These are phyloP conservation scores for Drosophila nikananu DNA, from an alignment of 1,140 invertebrate genomes.

Conservation along the genomic window DNA sequence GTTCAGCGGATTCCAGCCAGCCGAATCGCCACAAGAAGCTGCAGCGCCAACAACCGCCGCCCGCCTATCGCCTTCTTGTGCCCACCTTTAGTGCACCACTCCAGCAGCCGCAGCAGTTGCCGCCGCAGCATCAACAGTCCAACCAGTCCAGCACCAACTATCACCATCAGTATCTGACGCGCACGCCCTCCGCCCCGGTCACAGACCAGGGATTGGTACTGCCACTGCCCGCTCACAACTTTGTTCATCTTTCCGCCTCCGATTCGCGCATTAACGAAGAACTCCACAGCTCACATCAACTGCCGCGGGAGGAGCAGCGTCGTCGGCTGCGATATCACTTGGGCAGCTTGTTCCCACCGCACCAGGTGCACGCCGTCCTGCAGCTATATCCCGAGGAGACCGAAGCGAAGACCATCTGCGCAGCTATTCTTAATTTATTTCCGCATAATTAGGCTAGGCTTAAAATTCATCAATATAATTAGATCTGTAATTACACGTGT, in stretches of 20 bases:
- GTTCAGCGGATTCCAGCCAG: slow-evolving; percentile 36
- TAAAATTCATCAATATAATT: slow-evolving; percentile 70
- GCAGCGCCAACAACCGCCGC: slow-evolving; percentile 60
- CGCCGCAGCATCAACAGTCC: slow-evolving; percentile 22
- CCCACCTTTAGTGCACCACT: slow-evolving; percentile 58
- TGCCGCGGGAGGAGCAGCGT: slow-evolving; percentile 89
- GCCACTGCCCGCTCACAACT: slow-evolving; percentile 85
- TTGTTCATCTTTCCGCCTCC: slow-evolving; percentile 86
- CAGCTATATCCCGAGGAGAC: slow-evolving; percentile 94
- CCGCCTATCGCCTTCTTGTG: slow-evolving; percentile 47
- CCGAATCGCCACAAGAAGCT: slow-evolving; percentile 74
- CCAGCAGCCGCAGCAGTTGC: slow-evolving; percentile 36
- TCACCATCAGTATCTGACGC: slow-evolving; percentile 87
- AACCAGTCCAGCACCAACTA: slow-evolving; percentile 34
- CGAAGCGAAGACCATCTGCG: slow-evolving; percentile 95
- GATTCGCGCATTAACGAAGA: slow-evolving; percentile 89
- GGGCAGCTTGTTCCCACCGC: slow-evolving; percentile 94
- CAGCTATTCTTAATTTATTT: slow-evolving; percentile 92
- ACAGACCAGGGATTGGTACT: slow-evolving; percentile 68
- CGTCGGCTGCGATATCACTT: slow-evolving; percentile 93
- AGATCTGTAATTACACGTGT: slow-evolving; percentile 49
- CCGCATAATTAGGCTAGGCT: slow-evolving; percentile 85
- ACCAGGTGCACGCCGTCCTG: slow-evolving; percentile 94
- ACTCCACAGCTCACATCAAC: slow-evolving; percentile 84
- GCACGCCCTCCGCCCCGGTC: slow-evolving; percentile 92